Base-by-base conservation (phyloP, 2,888 invertebrate genomes). In the Cybosia mesomella region DNA sequence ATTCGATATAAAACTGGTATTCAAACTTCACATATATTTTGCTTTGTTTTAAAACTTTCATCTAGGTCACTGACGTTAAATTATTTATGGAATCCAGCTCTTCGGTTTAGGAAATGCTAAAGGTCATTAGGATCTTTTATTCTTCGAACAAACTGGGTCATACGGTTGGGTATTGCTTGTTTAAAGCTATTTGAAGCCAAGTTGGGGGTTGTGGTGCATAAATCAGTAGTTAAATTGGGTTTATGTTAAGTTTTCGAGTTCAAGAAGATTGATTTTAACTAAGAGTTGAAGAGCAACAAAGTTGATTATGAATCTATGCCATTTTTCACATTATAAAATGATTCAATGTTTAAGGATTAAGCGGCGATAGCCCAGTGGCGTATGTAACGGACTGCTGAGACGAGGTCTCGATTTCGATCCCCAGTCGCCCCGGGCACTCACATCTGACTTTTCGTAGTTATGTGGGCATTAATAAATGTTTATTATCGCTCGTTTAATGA, bases 11-110 rank as follows among this genome's bases (percentile, higher is more conserved):
- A 67, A 68, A 73, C 66, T 69, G 59, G 72, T 67, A 74, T 67
- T 66, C 63, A 66, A 68, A 69, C 63, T 67, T 64, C 43, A n/a
- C n/a, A 13, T 21, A 65, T 49, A 49, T 49, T 74, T 69, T 69
- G 66, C 57, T 64, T 77, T 73, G 69, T 74, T 79, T 73, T 59
- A 60, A 75, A 78, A 80, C 71, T 72, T 24, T 49, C 59, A 71
- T 73, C 64, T 75, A 67, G 80, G 68, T 73, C 66, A 69, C 68
- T 22, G 39, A 34, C 28, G 21, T 60, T 13, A 68, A 66, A 73
- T 78, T 68, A 64, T 21, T 24, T 13, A 11, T n/a, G 18, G 21
- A 32, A 21, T 24, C 24, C 21, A 21, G 43, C 39, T 64, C 18
- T 28, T 55, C 36, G 1, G 28, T 22, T 43, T 57, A 57, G 64